Evolutionary conservation across 2,888 invertebrate genomes (phyloP), one percentile per base, ranked within the genome.

Genomic region (Caenorhabditis uteleia): DNA sequence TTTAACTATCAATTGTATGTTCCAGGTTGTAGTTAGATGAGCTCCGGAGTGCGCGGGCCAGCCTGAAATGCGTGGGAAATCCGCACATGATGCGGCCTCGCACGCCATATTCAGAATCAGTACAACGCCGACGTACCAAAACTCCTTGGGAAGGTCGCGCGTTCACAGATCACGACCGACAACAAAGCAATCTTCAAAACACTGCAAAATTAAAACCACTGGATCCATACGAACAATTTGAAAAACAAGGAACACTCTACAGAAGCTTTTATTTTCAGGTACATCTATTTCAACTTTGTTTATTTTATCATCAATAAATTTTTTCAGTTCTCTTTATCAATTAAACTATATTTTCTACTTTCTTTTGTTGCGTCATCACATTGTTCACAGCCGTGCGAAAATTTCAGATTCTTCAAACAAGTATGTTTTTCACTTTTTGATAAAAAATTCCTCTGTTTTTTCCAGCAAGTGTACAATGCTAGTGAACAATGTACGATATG

Each of bases 41-140:
- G 59, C 65, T 65, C 65, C 53, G 65, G 51, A 57, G 65, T 53
- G 54, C 50, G 58, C 57, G 54, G 55, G 66, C 59, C 46, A 59
- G 49, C 50, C 56, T 70, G 62, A 70, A 61, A 70, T 70, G 69
- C 56, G 58, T 64, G 61, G 60, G 36, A 47, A 43, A 44, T 46
- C 53, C 60, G 33, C 55, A 50, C 60, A 61, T 42, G 54, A 69
- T 69, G 70, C 60, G 62, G 61, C 60, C 50, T 61, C 50, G 60
- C 60, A 57, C 66, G 62, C 59, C 54, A 25, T 18, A 58, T 46
- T 46, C 23, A 56, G 31, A 43, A 43, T 18, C 29, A 40, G 26
- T 23, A 40, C 44, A 18, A 43, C 31, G 16, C 38, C 40, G 40
- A 16, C 47, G 39, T 26, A 44, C 3, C 39, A 54, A 46, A 33